Conservation (phyloP, 2,797 vertebrate genomes). For the Anguilla pacifica region DNA sequence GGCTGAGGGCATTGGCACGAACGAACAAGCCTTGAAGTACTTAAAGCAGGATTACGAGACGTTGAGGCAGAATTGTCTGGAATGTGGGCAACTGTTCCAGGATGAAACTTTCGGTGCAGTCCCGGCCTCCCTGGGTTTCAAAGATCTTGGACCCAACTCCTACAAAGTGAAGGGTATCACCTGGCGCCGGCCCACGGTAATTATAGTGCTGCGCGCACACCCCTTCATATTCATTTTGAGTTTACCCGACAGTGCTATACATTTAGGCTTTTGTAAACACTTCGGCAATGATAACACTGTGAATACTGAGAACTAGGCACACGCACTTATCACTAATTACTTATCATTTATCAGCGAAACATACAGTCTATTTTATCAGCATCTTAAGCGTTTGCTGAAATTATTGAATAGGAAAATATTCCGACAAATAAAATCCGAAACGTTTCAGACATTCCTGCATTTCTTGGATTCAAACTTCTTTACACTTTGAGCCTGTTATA, state of each 20-base stretch:
- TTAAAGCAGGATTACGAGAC: constrained; percentile 75
- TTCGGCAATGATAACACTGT: neutral
- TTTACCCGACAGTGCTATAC: too few species aligned
- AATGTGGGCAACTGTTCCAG: constrained; percentile 70
- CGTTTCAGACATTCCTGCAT: neutral
- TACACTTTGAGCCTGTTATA: neutral
- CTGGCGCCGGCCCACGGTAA: constrained; percentile 77
- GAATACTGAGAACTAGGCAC: neutral
- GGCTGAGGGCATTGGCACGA: constrained; percentile 69
- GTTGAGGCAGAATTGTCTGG: constrained; percentile 70
- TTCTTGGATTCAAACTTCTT: neutral
- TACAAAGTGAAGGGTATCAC: constrained; percentile 66
- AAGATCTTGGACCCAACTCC: constrained; percentile 76
- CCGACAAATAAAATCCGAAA: neutral
- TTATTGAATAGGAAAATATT: neutral
- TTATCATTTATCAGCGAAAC: too few species aligned
- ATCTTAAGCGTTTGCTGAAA: neutral
- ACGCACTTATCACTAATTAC: neutral
- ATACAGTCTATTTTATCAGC: neutral
- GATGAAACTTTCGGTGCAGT: constrained; percentile 74
- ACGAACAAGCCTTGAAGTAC: constrained; percentile 64
- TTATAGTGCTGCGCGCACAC: constrained; percentile 14
- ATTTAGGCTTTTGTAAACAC: neutral
- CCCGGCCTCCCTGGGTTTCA: constrained; percentile 75
- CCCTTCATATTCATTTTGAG: neutral